Evolutionary conservation across 2,888 invertebrate genomes (phyloP).

Genomic region (Xanthostigma xanthostigma): DNA sequence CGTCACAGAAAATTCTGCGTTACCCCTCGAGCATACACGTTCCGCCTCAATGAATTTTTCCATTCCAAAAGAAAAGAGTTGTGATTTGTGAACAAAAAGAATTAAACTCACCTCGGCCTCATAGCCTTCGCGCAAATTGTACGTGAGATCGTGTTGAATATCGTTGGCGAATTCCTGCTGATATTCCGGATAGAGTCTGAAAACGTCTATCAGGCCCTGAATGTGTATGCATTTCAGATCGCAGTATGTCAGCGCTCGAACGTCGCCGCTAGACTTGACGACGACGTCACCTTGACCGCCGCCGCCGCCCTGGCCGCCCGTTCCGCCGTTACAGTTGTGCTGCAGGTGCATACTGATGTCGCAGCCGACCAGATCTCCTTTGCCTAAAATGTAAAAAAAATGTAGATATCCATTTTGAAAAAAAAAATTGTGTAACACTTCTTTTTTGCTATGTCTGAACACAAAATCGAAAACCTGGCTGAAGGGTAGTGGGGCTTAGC

Average conservation of each 20-base stretch:
- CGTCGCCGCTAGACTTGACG: constrained; percentile 88
- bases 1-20: no score
- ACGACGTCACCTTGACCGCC: constrained; percentile 49
- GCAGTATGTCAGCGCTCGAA: constrained; percentile 86
- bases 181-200: constrained; percentile 85
- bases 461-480: no score
- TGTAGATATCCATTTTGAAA: no score
- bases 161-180: constrained; percentile 89
- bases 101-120: constrained; percentile 54
- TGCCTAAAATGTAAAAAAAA: no score
- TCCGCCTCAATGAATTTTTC: no score
- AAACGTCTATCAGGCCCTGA: constrained; percentile 75
- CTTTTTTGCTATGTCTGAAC: no score
- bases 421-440: no score
- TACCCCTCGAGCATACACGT: no score
- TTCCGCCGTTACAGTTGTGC: constrained; percentile 37
- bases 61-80: no score
- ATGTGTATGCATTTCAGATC: constrained; percentile 90
- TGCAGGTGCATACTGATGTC: constrained; percentile 73
- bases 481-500: no score
- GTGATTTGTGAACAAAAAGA: no score
- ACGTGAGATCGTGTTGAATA: constrained; percentile 88
- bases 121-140: constrained; percentile 85
- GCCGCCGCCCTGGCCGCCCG: constrained; percentile 35
- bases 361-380: constrained; percentile 89